Base-by-base conservation (phyloP, 1,140 invertebrate species). In the Macrocentrus cingulum region DNA sequence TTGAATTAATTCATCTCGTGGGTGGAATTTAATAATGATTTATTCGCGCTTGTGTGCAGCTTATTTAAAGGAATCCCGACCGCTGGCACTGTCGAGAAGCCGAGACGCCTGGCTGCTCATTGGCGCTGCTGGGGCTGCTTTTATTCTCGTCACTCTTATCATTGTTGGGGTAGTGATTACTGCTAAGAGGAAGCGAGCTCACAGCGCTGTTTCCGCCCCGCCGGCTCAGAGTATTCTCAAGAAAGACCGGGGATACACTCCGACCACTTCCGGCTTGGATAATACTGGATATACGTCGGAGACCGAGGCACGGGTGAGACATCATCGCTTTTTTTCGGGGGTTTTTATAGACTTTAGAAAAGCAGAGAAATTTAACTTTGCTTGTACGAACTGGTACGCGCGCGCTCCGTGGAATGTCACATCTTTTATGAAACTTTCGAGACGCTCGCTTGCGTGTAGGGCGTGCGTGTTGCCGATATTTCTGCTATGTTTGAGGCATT, bases 61-160 rank as follows among this genome's bases (percentile, higher is more conserved):
- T 34, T 91, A 87, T 69, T 75, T 90, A 36, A 86, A 87, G 64
- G 83, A 87, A 79, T 81, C 73, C 58, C 84, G 80, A 66, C 85
- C 80, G 19, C 81, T 88, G 60, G 85, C 87, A 0, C 82, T 87
- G 11, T 83, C 84, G 3, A 79, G 80, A 6, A 77, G 81, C 19
- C 81, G 85, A 56, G 85, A 87, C 29, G 84, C 84, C 0, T 86
- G 85, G 77, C 66, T 87, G n/a, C 77, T 87, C 1, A 80, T 87
- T 23, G 84, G 84, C 3, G 83, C 83, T 3, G 84, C 83, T 1
- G 76, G 84, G 15, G 79, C 84, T 4, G 84, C 84, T 0, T 61
- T 90, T 0, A 66, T 89, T 8, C 65, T 91, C 0, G 62, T 91
- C 42, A 68, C 87, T 1, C 68, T 90, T 1, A 65, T 90, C 1